Percentiles rank a stretch among this genome's conserved stretches.
These are phyloP conservation scores for Callionymus lyra DNA, from an alignment of 2,113 vertebrate genomes.

Conservation along the genomic window DNA sequence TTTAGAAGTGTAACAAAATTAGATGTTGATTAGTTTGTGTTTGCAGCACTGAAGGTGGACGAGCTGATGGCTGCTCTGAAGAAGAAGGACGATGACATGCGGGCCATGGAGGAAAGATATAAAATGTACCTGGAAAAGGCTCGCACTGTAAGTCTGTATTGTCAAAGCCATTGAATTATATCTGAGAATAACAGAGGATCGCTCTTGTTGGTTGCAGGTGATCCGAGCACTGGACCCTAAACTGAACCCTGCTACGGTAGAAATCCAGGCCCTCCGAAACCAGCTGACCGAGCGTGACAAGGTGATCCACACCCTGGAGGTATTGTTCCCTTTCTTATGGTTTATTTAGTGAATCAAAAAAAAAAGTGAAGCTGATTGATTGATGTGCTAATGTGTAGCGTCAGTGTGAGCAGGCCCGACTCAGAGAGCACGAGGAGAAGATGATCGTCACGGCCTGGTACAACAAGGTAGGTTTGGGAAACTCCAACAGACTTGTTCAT, in stretches of 20 bases:
- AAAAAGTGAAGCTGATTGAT: background rate
- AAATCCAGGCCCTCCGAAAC: constrained; percentile 86
- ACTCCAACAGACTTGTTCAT: no score
- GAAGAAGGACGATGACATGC: constrained; percentile 98
- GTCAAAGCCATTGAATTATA: no score
- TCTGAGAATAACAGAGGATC: no score
- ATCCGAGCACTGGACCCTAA: constrained; percentile 94
- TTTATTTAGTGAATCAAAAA: no score
- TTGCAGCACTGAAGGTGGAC: constrained; percentile 77
- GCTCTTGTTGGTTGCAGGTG: constrained; percentile 65
- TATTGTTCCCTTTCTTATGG: no score
- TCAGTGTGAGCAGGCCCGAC: constrained; percentile 83
- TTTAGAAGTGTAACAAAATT: background rate
- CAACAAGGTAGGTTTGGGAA: constrained; percentile 76
- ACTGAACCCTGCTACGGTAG: constrained; percentile 89
- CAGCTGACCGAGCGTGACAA: constrained; percentile 84
- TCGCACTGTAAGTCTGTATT: constrained; percentile 76
- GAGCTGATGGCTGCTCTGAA: constrained; percentile 87
- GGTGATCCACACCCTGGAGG: constrained; percentile 81
- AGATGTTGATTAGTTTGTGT: background rate
- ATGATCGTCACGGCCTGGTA: constrained; percentile 95
- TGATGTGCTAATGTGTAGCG: constrained; percentile 52
- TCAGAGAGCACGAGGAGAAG: constrained; percentile 90
- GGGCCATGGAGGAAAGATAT: constrained; percentile 95
- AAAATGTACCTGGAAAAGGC: constrained; percentile 98